phyloP scores from a whole-genome alignment of 2,113 vertebrate genomes.

The Lasiurus cinereus region DNA sequence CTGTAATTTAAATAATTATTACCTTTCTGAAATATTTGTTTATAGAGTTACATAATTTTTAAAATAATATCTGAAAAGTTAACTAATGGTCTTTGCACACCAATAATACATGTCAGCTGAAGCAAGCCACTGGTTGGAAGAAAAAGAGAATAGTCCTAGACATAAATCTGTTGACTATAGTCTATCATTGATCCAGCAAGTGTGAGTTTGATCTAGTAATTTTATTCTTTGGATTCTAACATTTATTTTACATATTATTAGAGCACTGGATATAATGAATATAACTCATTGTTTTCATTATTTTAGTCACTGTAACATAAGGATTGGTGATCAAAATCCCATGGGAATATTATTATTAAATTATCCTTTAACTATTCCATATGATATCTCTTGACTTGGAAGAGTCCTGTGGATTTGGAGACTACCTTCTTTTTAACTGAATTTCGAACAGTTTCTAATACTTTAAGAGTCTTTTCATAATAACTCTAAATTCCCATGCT shows the following conservation, averaged over 20 bases:
- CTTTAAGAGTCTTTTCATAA: conserved; percentile 36
- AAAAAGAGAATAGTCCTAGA: background rate
- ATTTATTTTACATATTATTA: conserved; percentile 10
- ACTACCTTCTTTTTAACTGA: conserved; percentile 11
- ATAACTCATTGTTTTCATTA: background rate
- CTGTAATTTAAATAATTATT: background rate
- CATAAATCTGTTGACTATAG: background rate
- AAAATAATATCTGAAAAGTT: background rate
- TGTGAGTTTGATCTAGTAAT: background rate
- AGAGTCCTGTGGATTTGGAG: background rate
- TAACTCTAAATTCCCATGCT: conserved; percentile 11
- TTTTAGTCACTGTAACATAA: background rate
- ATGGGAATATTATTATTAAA: background rate
- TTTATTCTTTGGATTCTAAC: background rate
- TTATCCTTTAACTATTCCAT: background rate
- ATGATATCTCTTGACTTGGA: background rate
- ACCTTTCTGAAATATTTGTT: background rate
- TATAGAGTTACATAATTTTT: background rate
- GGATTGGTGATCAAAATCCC: background rate
- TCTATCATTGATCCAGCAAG: background rate
- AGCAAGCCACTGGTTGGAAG: background rate
- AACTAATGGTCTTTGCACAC: background rate
- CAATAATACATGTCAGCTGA: background rate
- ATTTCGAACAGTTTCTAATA: conserved; percentile 32
- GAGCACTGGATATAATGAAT: background rate